phyloP scores from a whole-genome alignment of 2,113 vertebrate species.

The Stegastes partitus region DNA sequence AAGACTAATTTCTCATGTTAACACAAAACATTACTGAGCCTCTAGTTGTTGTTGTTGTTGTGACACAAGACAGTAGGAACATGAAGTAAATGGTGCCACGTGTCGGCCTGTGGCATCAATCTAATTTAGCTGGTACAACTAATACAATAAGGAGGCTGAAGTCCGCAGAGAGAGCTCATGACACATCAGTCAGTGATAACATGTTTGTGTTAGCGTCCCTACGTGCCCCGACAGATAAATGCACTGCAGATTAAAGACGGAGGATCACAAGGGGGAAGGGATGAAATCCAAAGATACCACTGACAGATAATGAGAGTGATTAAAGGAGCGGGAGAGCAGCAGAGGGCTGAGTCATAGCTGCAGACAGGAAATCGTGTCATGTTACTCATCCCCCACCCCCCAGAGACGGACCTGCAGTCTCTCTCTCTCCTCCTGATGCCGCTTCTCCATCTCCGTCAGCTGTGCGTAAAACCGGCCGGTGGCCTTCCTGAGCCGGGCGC shows the following conservation, averaged over 20 bases:
- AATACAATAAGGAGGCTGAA: slow-evolving; percentile 3
- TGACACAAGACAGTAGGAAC: too few relatives aligned
- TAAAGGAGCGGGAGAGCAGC: slow-evolving; percentile 33
- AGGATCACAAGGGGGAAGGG: slow-evolving; percentile 18
- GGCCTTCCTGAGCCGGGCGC: slow-evolving; percentile 78
- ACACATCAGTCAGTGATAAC: background rate
- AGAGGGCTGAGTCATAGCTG: slow-evolving; percentile 55
- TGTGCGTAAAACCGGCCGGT: slow-evolving; percentile 81
- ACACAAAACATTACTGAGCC: background rate
- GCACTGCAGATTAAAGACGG: slow-evolving; percentile 23
- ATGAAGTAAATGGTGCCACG: background rate
- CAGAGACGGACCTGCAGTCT: slow-evolving; percentile 85
- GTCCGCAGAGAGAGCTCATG: too few relatives aligned
- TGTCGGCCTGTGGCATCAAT: background rate
- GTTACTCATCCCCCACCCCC: slow-evolving; percentile 33
- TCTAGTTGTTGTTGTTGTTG: too few relatives aligned
- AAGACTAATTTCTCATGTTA: background rate
- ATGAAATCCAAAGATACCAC: slow-evolving; percentile 39
- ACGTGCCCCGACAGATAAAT: slow-evolving; percentile 26
- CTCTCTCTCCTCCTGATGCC: slow-evolving; percentile 85
- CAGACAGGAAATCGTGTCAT: slow-evolving; percentile 38
- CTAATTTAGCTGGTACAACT: background rate
- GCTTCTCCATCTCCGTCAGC: slow-evolving; percentile 88
- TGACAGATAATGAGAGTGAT: slow-evolving; percentile 40
- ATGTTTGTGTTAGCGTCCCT: slow-evolving; percentile 21